Conservation (phyloP, 2,888 invertebrate species). For the Tetragnatha montana region DNA sequence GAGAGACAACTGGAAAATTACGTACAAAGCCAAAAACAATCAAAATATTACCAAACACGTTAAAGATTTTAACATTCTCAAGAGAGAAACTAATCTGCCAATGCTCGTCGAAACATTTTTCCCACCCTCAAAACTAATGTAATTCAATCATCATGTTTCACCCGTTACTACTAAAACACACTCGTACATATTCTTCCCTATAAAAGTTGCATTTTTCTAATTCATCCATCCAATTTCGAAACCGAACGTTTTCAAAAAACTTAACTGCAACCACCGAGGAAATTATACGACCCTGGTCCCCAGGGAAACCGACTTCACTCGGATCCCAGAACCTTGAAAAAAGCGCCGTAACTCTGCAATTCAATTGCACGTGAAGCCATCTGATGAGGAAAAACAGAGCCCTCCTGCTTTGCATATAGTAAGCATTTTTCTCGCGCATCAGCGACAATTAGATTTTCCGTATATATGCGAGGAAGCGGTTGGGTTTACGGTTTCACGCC, state of each 20-base stretch:
- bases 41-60: too few species aligned
- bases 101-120: too few species aligned
- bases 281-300: not conserved
- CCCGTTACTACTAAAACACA: too few species aligned
- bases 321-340: not conserved
- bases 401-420: constrained; percentile 16
- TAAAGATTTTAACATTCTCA: too few species aligned
- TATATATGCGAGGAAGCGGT: not conserved
- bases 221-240: not conserved
- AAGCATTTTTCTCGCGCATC: constrained; percentile 17
- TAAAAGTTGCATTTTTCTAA: not conserved
- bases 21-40: too few species aligned
- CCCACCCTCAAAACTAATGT: too few species aligned
- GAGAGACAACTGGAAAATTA: too few species aligned
- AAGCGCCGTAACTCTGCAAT: not conserved
- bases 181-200: not conserved
- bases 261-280: not conserved
- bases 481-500: constrained; percentile 19
- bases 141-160: too few species aligned
- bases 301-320: not conserved
- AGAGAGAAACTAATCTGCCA: too few species aligned
- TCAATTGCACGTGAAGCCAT: constrained; percentile 25
- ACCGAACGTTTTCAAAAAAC: not conserved
- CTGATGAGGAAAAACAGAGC: not conserved
- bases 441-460: constrained; percentile 35